Evolutionary conservation across 2,113 vertebrate species (phyloP), one percentile per base, ranked within the genome.

Genomic region (Alouatta palliata): DNA sequence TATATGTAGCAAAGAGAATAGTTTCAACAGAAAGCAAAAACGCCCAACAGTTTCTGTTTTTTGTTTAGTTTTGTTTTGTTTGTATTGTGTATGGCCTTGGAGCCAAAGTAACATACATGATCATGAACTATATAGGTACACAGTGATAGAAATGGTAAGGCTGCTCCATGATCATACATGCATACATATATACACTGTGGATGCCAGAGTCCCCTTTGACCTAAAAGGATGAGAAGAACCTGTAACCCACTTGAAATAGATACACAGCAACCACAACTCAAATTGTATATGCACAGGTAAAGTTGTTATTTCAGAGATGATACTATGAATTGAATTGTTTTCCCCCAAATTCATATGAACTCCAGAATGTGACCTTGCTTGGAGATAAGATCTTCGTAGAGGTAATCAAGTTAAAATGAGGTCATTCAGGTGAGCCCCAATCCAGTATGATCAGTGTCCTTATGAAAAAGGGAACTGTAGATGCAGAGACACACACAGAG

Each of bases 121-220:
- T 88, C 85, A 99, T 98, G 95, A 99, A 99, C 99, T 99, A 99
- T 97, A 99, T 99, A 93, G 3, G 99, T 92, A 99, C 99, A 88
- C 99, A 99, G 96, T 99, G 99, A 96, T 99, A 99, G 98, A 99
- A 99, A 97, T 99, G 99, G 97, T 99, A 99, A 3, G 99, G 98
- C 70, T 99, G 98, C 95, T 99, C 99, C 99, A 99, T 99, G 58
- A 99, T 99, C 80, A 99, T 97, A 90, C 99, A 14, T 76, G 25
- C 43, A 99, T 88, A 99, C 99, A 99, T 99, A 96, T 99, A 99
- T 45, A 99, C 98, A 97, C 99, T 98, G 88, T 99, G 99, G 40
- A 99, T 98, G 96, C 99, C 99, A 96, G 99, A 99, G 98, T 99
- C 99, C 76, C 99, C 99, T 98, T 99, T 99, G 77, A 99, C 96